Evolutionary conservation across 2,888 invertebrate genomes (phyloP).

Genomic region (Clivina fossor): DNA sequence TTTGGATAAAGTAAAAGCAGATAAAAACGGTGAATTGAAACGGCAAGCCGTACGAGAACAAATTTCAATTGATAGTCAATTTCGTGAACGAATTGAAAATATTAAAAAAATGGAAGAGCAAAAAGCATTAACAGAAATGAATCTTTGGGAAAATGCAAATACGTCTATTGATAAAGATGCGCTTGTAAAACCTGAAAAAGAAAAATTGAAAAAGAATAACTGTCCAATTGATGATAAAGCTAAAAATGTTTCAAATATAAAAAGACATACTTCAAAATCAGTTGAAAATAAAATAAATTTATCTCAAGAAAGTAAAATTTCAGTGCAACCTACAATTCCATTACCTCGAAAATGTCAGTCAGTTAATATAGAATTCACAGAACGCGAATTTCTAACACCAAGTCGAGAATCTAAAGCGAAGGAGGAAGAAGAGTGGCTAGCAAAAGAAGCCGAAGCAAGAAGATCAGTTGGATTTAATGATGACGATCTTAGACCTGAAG

Average conservation of each 20-base stretch:
- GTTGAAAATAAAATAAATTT: conserved; percentile 31
- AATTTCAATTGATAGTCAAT: conserved; percentile 60
- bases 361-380: conserved; percentile 71
- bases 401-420: conserved; percentile 70
- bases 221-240: conserved; percentile 39
- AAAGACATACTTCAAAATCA: conserved; percentile 25
- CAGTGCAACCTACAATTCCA: conserved; percentile 53
- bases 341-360: conserved; percentile 60
- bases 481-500: conserved; percentile 74
- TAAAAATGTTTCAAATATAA: no score
- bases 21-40: conserved; percentile 59
- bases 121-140: conserved; percentile 66
- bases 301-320: no score
- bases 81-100: conserved; percentile 63
- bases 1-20: conserved; percentile 56
- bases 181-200: conserved; percentile 43
- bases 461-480: conserved; percentile 69
- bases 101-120: conserved; percentile 64
- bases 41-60: conserved; percentile 62
- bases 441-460: conserved; percentile 74
- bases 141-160: conserved; percentile 59
- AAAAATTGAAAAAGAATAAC: conserved; percentile 41
- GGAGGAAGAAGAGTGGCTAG: conserved; percentile 79
- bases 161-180: conserved; percentile 14
- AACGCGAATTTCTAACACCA: conserved; percentile 78